Conservation (phyloP, 2,888 invertebrate species). For the Trichogramma evanescens region DNA sequence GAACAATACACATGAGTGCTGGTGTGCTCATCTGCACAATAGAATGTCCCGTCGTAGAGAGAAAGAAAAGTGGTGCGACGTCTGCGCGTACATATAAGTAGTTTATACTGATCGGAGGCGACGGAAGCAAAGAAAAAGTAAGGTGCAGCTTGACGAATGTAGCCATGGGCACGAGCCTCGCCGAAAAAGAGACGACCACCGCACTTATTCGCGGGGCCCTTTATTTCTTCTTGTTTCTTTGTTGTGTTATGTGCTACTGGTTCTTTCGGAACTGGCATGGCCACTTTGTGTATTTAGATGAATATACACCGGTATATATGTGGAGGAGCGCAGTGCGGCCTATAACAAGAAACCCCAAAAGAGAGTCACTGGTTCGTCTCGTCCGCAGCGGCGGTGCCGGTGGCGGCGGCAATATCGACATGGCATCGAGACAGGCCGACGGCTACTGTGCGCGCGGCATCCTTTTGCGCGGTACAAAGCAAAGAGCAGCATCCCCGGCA, state of each 20-base stretch:
- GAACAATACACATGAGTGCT: too few relatives aligned
- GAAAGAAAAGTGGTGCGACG: slow-evolving; percentile 18
- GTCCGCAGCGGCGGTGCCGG: too few relatives aligned
- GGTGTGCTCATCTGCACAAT: slow-evolving; percentile 14
- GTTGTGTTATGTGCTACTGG: too few relatives aligned
- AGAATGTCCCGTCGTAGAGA: slow-evolving; percentile 15
- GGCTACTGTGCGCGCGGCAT: not conserved
- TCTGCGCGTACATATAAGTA: slow-evolving; percentile 22
- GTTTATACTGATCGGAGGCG: slow-evolving; percentile 16
- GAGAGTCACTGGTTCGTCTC: too few relatives aligned
- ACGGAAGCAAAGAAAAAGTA: not conserved
- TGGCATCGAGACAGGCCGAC: not conserved
- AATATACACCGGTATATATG: too few relatives aligned
- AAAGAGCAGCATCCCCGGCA: too few relatives aligned
- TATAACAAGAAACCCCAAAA: too few relatives aligned
- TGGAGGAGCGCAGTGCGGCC: too few relatives aligned
- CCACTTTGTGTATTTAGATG: too few relatives aligned
- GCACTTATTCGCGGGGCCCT: not conserved
- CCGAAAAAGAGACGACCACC: slow-evolving; percentile 7
- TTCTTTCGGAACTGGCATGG: too few relatives aligned
- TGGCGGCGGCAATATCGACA: not conserved
- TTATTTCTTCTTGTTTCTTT: too few relatives aligned
- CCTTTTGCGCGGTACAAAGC: not conserved
- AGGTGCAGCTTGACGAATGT: slow-evolving; percentile 15
- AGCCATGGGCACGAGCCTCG: slow-evolving; percentile 1